These are phyloP conservation scores for Octodonta nipae DNA, from an alignment of 2,888 invertebrate genomes.

Conservation along the genomic window DNA sequence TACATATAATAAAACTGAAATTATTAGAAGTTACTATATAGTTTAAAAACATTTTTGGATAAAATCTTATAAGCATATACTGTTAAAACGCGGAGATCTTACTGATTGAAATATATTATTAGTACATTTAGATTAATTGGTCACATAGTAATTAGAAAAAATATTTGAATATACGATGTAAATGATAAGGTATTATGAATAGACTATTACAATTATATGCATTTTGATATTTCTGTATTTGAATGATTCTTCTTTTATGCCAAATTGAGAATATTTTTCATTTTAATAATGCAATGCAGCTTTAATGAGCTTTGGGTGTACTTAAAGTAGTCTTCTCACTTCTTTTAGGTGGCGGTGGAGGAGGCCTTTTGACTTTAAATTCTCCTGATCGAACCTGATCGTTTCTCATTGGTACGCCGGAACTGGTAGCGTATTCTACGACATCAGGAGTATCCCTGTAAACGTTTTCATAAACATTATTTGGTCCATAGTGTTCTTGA, in stretches of 20 bases:
- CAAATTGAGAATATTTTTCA: slow-evolving; percentile 14
- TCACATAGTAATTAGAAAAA: too few species aligned
- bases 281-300: slow-evolving; percentile 18
- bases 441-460: slow-evolving; percentile 36
- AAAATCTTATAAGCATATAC: too few species aligned
- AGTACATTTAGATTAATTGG: too few species aligned
- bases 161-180: too few species aligned
- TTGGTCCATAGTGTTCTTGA: slow-evolving; percentile 67
- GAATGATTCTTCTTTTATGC: too few species aligned
- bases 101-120: too few species aligned
- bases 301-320: slow-evolving; percentile 36
- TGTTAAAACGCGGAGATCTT: too few species aligned
- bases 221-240: slow-evolving; percentile 8
- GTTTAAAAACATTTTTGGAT: too few species aligned
- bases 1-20: too few species aligned
- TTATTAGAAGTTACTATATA: too few species aligned
- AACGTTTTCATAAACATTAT: slow-evolving; percentile 68
- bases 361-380: slow-evolving; percentile 49
- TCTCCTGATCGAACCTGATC: slow-evolving; percentile 7
- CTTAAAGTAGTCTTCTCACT: slow-evolving; percentile 77
- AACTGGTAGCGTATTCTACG: slow-evolving; percentile 38
- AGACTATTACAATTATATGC: too few species aligned
- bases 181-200: too few species aligned
- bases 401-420: slow-evolving; percentile 25
- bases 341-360: slow-evolving; percentile 80